Base-by-base conservation (phyloP, 2,113 vertebrate genomes). In the Chionis minor region DNA sequence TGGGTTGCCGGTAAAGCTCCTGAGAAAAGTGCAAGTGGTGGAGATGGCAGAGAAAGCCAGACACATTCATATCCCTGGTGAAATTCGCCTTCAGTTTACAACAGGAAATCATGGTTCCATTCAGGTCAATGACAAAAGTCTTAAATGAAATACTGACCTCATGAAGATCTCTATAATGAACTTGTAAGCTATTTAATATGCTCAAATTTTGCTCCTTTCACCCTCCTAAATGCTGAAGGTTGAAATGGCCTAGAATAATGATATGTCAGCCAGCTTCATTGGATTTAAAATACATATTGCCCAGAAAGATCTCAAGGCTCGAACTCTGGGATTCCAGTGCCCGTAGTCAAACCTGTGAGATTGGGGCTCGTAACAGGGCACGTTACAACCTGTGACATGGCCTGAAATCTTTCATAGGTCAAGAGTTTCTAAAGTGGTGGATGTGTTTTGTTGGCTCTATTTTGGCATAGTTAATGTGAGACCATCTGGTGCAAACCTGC, bases 301-400 rank as follows among this genome's bases (percentile, higher is more conserved):
- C 38, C 71, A n/a, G 80, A 24, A 35, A 44, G 38, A 12, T 45
- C 47, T 32, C 71, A 67, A 78, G 44, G 26, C 13, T 73, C 52
- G 27, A 23, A 24, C 35, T 70, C 52, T 86, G 82, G 30, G n/a
- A 77, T 22, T 5, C 51, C 67, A 81, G 49, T 21, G 42, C 27
- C 21, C 16, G 3, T 21, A 16, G 45, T 70, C 88, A 83, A 2
- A 33, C 38, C 42, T 47, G 67, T n/a, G n/a, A 58, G n/a, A 27
- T 0, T 42, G n/a, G 18, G 52, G 23, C 21, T 79, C 0, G 0
- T 45, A n/a, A 33, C 23, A 44, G 61, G 32, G 40, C 42, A 10
- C 28, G 38, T 27, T 58, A 28, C 28, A n/a, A 2, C n/a, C 33
- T 49, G 11, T 19, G 14, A 8, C 16, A 3, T 14, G 32, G 22